Evolutionary conservation across 2,888 invertebrate species (phyloP), one percentile per base, ranked within the genome.

Genomic region (Sinopyrophorus schimmeli): DNA sequence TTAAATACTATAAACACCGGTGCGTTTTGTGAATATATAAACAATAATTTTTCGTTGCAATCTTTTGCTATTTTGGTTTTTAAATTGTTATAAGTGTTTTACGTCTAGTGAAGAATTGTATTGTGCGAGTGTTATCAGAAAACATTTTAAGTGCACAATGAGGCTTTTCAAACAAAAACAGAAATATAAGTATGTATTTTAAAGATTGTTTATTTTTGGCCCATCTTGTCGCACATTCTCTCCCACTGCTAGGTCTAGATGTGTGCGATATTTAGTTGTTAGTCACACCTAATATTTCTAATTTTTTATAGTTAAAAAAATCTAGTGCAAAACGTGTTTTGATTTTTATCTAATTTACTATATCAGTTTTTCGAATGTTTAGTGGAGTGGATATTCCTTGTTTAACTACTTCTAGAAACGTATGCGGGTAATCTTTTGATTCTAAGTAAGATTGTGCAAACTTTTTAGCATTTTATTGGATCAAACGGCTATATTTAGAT

Each of bases 141-240:
- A n/a, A n/a, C n/a, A 6, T 15, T 16, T 2, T 3, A 12, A 7
- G 30, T 16, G 18, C 40, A 31, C 5, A 17, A 42, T 39, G 50
- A 46, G 26, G 18, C 7, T 56, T 10, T 48, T 53, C 39, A 41
- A 46, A 35, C 46, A 34, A 41, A 55, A 58, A 53, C 54, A 57
- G 51, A 60, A 58, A 60, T 58, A 60, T 47, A 53, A 46, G 55
- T 55, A 50, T 51, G 52, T 55, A 55, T 40, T 39, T 52, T 32
- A 42, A 54, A 46, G 47, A 54, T 55, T 58, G 28, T 55, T 55
- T 58, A 58, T 58, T 58, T 58, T 58, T 55, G 58, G 55, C 48
- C n/a, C 43, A 26, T 11, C 46, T 35, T 50, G 53, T 37, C 55
- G 47, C 42, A 47, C 34, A 28, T 18, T 34, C 18, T 24, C 49